Evolutionary conservation across 1,140 invertebrate genomes (phyloP).

Genomic region (Drosophila seguyi): DNA sequence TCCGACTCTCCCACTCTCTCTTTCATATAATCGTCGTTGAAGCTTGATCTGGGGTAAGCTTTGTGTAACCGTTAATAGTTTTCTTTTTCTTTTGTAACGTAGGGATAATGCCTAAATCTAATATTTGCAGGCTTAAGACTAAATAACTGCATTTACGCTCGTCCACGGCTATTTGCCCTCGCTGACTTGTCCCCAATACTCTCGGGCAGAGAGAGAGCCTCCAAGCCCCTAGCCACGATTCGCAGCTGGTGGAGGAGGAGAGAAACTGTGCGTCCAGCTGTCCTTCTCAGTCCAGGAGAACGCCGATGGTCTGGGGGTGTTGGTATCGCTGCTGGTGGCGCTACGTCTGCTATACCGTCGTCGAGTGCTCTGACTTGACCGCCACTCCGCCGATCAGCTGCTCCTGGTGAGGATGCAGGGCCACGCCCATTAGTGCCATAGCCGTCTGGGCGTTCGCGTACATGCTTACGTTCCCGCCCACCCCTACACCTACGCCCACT

Average conservation of each 20-base stretch:
- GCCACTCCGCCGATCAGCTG: slow-evolving; percentile 54
- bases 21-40: slow-evolving; percentile 42
- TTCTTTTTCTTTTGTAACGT: slow-evolving; percentile 27
- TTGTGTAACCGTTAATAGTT: slow-evolving; percentile 52
- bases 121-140: slow-evolving; percentile 83
- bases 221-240: background rate
- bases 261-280: slow-evolving; percentile 15
- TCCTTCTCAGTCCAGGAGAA: slow-evolving; percentile 48
- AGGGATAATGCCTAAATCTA: slow-evolving; percentile 66
- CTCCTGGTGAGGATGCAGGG: slow-evolving; percentile 59
- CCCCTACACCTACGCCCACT: slow-evolving; percentile 14
- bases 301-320: slow-evolving; percentile 30
- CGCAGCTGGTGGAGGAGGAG: background rate
- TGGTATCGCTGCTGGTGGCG: slow-evolving; percentile 33
- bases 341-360: slow-evolving; percentile 74
- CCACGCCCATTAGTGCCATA: slow-evolving; percentile 75
- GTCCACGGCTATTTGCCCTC: slow-evolving; percentile 21
- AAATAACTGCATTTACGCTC: slow-evolving; percentile 82
- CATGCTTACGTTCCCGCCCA: slow-evolving; percentile 61
- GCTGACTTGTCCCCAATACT: background rate
- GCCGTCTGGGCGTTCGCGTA: slow-evolving; percentile 72
- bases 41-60: slow-evolving; percentile 41
- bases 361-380: slow-evolving; percentile 74
- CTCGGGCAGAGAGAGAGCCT: background rate
- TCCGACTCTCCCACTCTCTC: slow-evolving; percentile 13